Base-by-base conservation (phyloP, 2,797 vertebrate species). In the Nothura maculosa region DNA sequence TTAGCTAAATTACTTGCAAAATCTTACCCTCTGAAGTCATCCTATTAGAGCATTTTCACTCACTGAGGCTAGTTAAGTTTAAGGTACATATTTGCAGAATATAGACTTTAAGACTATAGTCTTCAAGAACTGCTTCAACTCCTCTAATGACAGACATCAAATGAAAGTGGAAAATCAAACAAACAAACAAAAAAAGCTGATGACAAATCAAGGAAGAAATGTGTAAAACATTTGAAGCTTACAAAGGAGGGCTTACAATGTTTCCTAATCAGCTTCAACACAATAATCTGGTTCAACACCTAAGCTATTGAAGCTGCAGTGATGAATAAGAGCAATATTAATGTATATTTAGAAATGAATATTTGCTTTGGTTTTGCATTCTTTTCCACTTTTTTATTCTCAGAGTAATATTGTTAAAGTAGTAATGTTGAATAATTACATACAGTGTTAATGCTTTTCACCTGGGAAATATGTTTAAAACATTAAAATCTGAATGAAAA, bases 391-490 rank as follows among this genome's bases (percentile, higher is more conserved):
- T 91, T 5, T 62, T 85, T 91, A 5, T 82, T 82, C 60, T 87
- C 42, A 70, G 22, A 73, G 24, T 81, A 66, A 21, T 6, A 60
- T 4, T 70, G 24, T 80, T 57, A 81, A 77, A 73, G 18, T 12
- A 87, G 52, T 85, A 45, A 45, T 52, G 15, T 14, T 91, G 68
- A 94, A 95, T 36, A 85, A 92, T 88, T 55, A 58, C 7, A 52
- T 34, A 24, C 0, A 70, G 2, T 5, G 5, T 82, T 73, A 91
- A 87, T 82, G 38, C 0, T 75, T 94, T 92, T 82, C 32, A 57
- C 32, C 73, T 75, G 28, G 34, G 55, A 95, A 95, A 83, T 82
- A 81, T 24, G 28, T 20, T 83, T 79, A 60, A 87, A 91, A 64
- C 3, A 19, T 15, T 27, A 24, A 11, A 30, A 57, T 75, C 38